phyloP scores from a whole-genome alignment of 1,140 invertebrate genomes.

The Phenacoccus solenopsis region DNA sequence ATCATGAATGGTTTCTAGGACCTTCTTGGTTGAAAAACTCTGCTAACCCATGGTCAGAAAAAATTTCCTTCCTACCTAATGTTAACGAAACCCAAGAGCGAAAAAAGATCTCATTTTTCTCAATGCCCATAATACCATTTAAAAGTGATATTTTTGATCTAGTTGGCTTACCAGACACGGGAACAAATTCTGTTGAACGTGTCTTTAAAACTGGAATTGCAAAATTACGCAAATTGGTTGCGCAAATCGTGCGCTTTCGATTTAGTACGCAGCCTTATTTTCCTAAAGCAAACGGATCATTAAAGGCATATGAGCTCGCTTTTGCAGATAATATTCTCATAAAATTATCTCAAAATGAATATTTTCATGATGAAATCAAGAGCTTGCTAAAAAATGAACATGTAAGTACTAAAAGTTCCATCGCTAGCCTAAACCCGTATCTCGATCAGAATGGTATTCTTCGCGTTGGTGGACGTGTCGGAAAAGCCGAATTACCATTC shows the following conservation, averaged over 20 bases:
- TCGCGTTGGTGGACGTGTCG: constrained; percentile 19
- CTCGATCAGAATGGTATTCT: constrained; percentile 8
- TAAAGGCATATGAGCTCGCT: too few species aligned
- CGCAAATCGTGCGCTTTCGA: too few species aligned
- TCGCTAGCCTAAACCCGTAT: not conserved
- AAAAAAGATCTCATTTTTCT: not conserved
- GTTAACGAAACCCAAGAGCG: too few species aligned
- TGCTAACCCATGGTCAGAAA: too few species aligned
- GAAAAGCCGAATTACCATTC: not conserved
- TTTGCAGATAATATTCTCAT: too few species aligned
- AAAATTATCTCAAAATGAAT: too few species aligned
- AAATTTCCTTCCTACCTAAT: not conserved
- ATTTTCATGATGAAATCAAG: too few species aligned
- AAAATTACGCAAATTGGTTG: too few species aligned
- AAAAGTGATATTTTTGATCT: constrained; percentile 22
- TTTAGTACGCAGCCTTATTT: too few species aligned
- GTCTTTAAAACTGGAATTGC: constrained; percentile 22
- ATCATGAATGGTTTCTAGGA: constrained; percentile 20
- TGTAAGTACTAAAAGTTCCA: not conserved
- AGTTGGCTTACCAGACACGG: constrained; percentile 20
- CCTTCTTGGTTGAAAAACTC: not conserved
- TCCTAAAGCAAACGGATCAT: too few species aligned
- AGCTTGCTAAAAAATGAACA: too few species aligned
- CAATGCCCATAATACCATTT: not conserved
- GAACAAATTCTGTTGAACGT: constrained; percentile 9